phyloP scores from a whole-genome alignment of 1,140 invertebrate genomes.

The Melitaea cinxia region DNA sequence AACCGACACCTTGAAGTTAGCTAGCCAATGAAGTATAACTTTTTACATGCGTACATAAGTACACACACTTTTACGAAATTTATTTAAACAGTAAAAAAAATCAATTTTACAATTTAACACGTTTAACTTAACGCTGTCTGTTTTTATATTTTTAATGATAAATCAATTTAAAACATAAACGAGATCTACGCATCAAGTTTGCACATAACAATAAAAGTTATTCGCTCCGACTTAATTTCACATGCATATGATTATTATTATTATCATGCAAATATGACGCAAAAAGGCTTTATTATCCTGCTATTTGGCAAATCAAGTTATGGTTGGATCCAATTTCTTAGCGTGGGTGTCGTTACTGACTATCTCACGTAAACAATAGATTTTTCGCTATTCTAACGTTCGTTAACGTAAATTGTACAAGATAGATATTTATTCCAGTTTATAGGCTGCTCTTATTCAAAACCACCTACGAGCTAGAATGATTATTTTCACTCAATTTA shows the following conservation, averaged over 20 bases:
- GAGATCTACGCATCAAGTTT: not conserved
- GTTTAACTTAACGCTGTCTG: not conserved
- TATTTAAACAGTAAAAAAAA: too few relatives aligned
- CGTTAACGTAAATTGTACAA: not conserved
- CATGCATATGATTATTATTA: conserved; percentile 22
- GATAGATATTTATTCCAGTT: conserved; percentile 1
- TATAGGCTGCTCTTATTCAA: not conserved
- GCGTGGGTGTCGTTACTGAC: conserved; percentile 2
- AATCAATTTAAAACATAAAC: not conserved
- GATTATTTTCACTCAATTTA: not conserved
- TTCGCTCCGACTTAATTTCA: not conserved
- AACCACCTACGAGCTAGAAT: not conserved
- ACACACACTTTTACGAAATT: too few relatives aligned
- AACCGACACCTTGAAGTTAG: too few relatives aligned
- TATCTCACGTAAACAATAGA: conserved; percentile 5
- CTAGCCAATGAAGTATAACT: too few relatives aligned
- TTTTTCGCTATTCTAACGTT: not conserved
- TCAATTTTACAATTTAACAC: too few relatives aligned
- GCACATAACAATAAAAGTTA: conserved; percentile 10
- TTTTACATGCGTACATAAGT: too few relatives aligned
- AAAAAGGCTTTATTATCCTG: conserved; percentile 26
- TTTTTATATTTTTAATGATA: not conserved
- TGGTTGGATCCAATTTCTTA: conserved; percentile 13
- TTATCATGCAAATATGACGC: conserved; percentile 17
- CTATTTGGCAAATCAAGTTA: conserved; percentile 38